These are phyloP conservation scores for Myotis brandtii DNA, from an alignment of 2,113 vertebrate species.

Conservation along the genomic window DNA sequence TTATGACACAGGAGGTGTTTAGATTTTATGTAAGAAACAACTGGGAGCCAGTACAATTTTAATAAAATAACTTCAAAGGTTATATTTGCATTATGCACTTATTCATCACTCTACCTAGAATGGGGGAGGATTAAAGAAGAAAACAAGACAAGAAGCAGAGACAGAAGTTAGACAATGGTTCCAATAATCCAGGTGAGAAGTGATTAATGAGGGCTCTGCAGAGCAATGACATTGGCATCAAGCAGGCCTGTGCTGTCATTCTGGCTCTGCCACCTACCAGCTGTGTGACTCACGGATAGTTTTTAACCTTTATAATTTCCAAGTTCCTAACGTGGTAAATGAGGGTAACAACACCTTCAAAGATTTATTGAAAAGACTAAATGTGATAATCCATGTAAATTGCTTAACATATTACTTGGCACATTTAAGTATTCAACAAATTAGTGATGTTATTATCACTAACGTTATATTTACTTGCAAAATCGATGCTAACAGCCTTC, in stretches of 20 bases:
- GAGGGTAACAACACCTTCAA: neutral
- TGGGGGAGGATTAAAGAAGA: neutral
- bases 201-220: constrained; percentile 49
- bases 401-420: neutral
- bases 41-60: neutral
- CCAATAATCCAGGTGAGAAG: constrained; percentile 60
- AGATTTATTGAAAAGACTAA: neutral
- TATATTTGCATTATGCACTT: neutral
- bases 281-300: constrained; percentile 7
- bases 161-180: constrained; percentile 57
- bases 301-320: constrained; percentile 4
- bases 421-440: neutral
- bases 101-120: neutral
- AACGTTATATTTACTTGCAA: neutral
- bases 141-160: neutral
- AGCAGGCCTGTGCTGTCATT: neutral
- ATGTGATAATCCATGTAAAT: neutral
- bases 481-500: neutral
- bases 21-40: neutral
- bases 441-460: neutral
- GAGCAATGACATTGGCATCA: neutral
- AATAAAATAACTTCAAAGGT: neutral
- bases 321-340: neutral
- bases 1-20: neutral
- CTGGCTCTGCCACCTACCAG: neutral